Evolutionary conservation across 1,140 invertebrate species (phyloP).

Genomic region (Brachystomella parvula): DNA sequence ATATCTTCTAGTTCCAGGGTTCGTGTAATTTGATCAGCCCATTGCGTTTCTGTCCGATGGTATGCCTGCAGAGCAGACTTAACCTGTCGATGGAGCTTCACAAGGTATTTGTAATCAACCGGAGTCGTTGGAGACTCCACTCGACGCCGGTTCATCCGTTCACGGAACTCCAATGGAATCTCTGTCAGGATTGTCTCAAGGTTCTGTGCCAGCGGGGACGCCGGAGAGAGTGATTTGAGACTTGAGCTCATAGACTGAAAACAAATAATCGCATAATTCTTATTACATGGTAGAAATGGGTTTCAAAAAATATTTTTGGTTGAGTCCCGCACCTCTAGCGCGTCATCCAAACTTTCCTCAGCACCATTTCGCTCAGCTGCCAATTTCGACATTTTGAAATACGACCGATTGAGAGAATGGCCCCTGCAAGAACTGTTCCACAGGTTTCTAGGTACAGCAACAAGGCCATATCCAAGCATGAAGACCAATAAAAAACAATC

Average conservation of each 20-base stretch:
- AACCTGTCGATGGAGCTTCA: conserved; percentile 62
- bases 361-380: conserved; percentile 94
- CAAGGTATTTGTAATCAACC: conserved; percentile 59
- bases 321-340: conserved; percentile 63
- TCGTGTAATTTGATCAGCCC: conserved; percentile 72
- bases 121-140: conserved; percentile 36
- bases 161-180: conserved; percentile 65
- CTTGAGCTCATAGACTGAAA: background rate
- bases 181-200: conserved; percentile 84
- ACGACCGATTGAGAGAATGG: conserved; percentile 74
- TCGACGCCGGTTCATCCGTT: conserved; percentile 58
- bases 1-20: conserved; percentile 74
- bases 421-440: conserved; percentile 73
- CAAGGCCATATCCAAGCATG: conserved; percentile 90
- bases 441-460: conserved; percentile 75
- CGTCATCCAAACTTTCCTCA: conserved; percentile 90
- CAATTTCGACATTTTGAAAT: conserved; percentile 95
- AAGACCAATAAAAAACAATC: conserved; percentile 89
- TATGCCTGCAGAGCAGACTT: conserved; percentile 47
- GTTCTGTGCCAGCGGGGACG: conserved; percentile 41
- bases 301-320: conserved; percentile 13
- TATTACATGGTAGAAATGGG: background rate
- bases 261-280: no score
- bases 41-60: conserved; percentile 76
- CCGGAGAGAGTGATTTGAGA: background rate